A percentile compares a stretch with the other conserved stretches of the same genome.
Evolutionary conservation across 2,113 vertebrate genomes (phyloP).

Genomic region (Callochromis pleurospilus): DNA sequence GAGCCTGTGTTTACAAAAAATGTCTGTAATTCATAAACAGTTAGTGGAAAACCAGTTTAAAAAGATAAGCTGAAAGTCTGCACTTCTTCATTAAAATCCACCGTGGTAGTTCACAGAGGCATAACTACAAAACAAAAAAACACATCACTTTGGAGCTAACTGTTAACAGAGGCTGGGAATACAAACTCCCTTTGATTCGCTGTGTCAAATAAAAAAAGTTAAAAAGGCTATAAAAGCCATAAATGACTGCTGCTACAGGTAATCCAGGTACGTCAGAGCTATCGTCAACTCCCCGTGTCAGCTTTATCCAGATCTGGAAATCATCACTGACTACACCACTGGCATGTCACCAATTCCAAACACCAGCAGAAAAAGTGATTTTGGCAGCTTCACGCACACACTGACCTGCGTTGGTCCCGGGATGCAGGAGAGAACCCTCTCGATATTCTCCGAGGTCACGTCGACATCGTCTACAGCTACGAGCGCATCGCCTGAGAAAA

Average conservation of each 20-base stretch:
- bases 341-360: neutral
- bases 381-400: neutral
- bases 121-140: neutral
- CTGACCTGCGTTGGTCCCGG: constrained; percentile 90
- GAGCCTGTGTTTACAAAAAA: neutral
- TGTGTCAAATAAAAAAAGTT: neutral
- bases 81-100: neutral
- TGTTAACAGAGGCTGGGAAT: neutral
- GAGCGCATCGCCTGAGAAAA: constrained; percentile 82
- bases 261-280: neutral
- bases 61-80: neutral
- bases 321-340: neutral
- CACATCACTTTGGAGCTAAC: neutral
- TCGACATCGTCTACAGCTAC: constrained; percentile 94
- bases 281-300: neutral
- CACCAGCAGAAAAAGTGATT: neutral
- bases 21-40: neutral
- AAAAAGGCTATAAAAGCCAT: neutral
- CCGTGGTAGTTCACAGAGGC: neutral
- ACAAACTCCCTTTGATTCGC: neutral
- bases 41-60: neutral
- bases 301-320: neutral
- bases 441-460: constrained; percentile 90
- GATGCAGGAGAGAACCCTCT: constrained; percentile 91
- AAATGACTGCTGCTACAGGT: neutral